These are phyloP conservation scores for Stictocephala bisonia DNA, from an alignment of 2,888 invertebrate species.

Conservation along the genomic window DNA sequence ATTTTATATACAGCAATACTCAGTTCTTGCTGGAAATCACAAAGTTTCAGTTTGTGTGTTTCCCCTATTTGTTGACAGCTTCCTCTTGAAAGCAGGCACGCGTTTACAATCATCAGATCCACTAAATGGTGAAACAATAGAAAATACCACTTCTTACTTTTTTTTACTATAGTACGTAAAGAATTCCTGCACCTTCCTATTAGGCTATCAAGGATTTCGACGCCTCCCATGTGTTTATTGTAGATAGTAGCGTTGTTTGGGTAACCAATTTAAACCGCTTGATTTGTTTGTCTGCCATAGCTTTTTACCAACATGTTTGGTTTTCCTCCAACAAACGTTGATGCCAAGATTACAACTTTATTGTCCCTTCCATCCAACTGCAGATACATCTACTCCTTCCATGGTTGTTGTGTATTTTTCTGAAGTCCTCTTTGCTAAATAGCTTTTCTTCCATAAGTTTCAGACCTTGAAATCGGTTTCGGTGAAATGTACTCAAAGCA, in stretches of 20 bases:
- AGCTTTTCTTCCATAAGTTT: constrained; percentile 38
- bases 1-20: constrained; percentile 31
- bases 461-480: constrained; percentile 42
- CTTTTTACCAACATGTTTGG: constrained; percentile 60
- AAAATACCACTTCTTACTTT: constrained; percentile 63
- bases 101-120: constrained; percentile 59
- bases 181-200: constrained; percentile 54
- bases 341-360: constrained; percentile 60
- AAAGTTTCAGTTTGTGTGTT: constrained; percentile 11
- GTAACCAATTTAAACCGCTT: constrained; percentile 61
- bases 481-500: constrained; percentile 48
- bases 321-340: constrained; percentile 60
- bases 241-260: constrained; percentile 62
- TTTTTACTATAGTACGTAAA: too few relatives aligned
- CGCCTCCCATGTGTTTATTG: constrained; percentile 63
- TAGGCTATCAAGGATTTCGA: constrained; percentile 62
- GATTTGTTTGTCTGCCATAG: constrained; percentile 61
- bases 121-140: constrained; percentile 62
- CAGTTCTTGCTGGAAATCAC: constrained; percentile 28
- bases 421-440: constrained; percentile 45
- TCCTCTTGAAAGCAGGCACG: constrained; percentile 54
- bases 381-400: constrained; percentile 32
- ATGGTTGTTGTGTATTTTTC: constrained; percentile 38
- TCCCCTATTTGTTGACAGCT: background rate
- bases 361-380: constrained; percentile 61